A percentile compares a stretch with the other conserved stretches of the same genome.
These are phyloP conservation scores for Colletes collaris DNA, from an alignment of 2,888 invertebrate species.

Conservation along the genomic window DNA sequence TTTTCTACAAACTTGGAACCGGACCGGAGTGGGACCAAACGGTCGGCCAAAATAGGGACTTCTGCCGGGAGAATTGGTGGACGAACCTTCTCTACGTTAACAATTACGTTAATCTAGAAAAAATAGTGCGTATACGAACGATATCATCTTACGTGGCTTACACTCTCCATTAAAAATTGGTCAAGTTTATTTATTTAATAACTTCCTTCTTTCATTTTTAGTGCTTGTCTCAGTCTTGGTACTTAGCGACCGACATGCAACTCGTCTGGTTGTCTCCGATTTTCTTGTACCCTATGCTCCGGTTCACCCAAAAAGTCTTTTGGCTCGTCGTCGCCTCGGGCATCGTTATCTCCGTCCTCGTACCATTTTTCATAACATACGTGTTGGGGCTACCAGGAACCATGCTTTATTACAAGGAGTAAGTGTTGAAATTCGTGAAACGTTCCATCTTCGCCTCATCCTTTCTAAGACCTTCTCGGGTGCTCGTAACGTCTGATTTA, in stretches of 20 bases:
- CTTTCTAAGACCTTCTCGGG: not conserved
- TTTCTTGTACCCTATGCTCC: slow-evolving; percentile 77
- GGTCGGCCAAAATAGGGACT: slow-evolving; percentile 81
- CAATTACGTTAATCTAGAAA: slow-evolving; percentile 77
- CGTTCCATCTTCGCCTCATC: not conserved
- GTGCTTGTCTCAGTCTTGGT: slow-evolving; percentile 86
- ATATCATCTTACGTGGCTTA: too few species aligned
- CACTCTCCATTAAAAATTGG: not conserved
- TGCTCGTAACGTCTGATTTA: slow-evolving; percentile 18
- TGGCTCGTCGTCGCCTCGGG: slow-evolving; percentile 65
- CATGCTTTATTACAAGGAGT: slow-evolving; percentile 79
- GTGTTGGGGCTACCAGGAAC: slow-evolving; percentile 72
- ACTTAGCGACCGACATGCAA: slow-evolving; percentile 81
- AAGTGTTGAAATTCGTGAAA: slow-evolving; percentile 49
- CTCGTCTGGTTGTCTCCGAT: slow-evolving; percentile 78
- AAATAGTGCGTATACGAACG: slow-evolving; percentile 72
- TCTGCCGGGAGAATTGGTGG: slow-evolving; percentile 82
- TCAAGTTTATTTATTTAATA: slow-evolving; percentile 65
- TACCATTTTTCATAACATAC: slow-evolving; percentile 76
- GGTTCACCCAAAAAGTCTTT: slow-evolving; percentile 65
- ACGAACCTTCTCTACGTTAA: slow-evolving; percentile 82
- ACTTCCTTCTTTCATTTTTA: slow-evolving; percentile 70
- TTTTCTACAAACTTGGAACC: slow-evolving; percentile 87
- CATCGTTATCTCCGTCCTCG: slow-evolving; percentile 69
- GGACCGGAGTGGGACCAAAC: slow-evolving; percentile 90